phyloP scores from a whole-genome alignment of 2,113 vertebrate species.

The Heterotilapia buettikoferi region DNA sequence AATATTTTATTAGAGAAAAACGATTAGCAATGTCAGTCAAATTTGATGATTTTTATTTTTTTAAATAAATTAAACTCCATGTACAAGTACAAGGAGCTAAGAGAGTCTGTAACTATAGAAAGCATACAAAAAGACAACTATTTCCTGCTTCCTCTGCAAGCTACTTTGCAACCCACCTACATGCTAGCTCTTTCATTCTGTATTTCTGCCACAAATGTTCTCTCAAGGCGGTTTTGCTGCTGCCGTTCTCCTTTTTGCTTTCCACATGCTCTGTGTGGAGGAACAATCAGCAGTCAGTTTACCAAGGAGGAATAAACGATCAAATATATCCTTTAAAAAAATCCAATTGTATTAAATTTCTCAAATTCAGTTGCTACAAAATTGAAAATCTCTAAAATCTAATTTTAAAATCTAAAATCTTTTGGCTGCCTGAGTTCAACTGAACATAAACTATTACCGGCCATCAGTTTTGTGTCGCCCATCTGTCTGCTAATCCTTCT shows the following conservation, averaged over 20 bases:
- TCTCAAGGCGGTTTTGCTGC: neutral
- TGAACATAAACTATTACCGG: neutral
- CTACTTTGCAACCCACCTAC: neutral
- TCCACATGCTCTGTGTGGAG: neutral
- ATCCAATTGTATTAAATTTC: neutral
- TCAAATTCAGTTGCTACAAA: neutral
- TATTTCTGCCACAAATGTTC: neutral
- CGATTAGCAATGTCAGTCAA: no score
- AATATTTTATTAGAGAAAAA: neutral
- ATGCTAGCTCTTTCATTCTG: neutral
- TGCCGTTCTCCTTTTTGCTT: neutral
- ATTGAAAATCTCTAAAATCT: neutral
- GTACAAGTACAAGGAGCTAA: neutral
- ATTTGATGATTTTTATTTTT: neutral
- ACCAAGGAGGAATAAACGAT: neutral
- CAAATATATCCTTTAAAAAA: neutral
- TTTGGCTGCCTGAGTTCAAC: neutral
- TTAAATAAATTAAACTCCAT: neutral
- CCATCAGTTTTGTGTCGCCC: neutral
- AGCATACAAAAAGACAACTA: neutral
- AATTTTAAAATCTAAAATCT: neutral
- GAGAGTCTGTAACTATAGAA: neutral
- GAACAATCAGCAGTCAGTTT: neutral
- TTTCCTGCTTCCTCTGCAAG: neutral
- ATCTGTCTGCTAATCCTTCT: neutral